Conservation (phyloP, 1,140 invertebrate genomes). For the Pseudoatta argentina region DNA sequence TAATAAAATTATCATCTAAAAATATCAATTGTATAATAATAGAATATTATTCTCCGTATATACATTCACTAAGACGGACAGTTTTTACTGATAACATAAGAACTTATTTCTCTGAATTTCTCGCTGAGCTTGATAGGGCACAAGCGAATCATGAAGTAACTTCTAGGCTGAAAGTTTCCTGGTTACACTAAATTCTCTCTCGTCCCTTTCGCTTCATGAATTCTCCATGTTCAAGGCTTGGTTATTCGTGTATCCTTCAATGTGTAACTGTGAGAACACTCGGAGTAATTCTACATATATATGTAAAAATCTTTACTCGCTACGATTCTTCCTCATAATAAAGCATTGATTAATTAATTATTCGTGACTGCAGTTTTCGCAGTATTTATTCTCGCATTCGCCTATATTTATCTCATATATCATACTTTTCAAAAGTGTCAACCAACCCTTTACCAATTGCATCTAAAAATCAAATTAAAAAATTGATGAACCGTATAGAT, state of each 20-base stretch:
- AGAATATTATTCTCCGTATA: no score
- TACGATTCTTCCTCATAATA: conserved; percentile 20
- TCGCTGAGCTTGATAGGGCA: conserved; percentile 68
- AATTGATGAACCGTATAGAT: conserved; percentile 4
- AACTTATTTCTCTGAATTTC: conserved; percentile 39
- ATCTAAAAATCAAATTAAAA: conserved; percentile 6
- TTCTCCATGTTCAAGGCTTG: conserved; percentile 7
- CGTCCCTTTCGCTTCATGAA: background rate
- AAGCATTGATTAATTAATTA: background rate
- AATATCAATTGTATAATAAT: no score
- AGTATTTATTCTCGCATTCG: no score
- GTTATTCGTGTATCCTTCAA: conserved; percentile 7
- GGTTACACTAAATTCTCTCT: conserved; percentile 5
- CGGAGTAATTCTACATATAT: background rate
- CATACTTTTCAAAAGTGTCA: background rate
- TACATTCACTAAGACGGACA: background rate
- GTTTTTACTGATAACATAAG: background rate
- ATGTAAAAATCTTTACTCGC: conserved; percentile 38
- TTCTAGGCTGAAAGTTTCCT: conserved; percentile 55
- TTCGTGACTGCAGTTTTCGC: background rate
- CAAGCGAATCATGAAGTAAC: conserved; percentile 41
- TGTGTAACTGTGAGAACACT: conserved; percentile 22
- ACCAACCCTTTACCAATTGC: background rate
- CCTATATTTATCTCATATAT: no score
- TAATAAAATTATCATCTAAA: no score